Evolutionary conservation across 2,113 vertebrate genomes (phyloP), one percentile per base, ranked within the genome.

Genomic region (Phainopepla nitens): DNA sequence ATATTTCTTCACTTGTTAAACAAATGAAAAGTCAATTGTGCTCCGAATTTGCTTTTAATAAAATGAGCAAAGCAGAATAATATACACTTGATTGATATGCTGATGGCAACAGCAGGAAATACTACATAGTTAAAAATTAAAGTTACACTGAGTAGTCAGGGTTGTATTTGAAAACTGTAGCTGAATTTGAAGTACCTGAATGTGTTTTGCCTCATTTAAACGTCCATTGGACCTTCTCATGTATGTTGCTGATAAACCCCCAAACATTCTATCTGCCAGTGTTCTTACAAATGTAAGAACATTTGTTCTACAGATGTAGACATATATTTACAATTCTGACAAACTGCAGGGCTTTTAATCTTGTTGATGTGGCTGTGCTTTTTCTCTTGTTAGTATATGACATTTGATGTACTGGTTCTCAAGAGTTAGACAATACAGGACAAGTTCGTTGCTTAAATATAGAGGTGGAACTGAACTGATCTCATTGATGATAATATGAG

Each of bases 1-100:
- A 99, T 99, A 99, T 99, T 98, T 98, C 98, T 98, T 98, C 97
- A 98, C 98, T 98, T 98, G 98, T 99, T 99, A 99, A 98, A 98
- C 98, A 98, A 98, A 99, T 98, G 98, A 98, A 98, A 98, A 98
- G 98, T 98, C 98, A 98, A 98, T 98, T 98, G 98, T 98, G 98
- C 97, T 98, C 96, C 75, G 97, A 98, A 98, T 98, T 98, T 97
- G 33, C 97, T 98, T 98, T 98, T 98, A 98, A 98, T 98, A 97
- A 98, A 98, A 98, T 96, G 96, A 98, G 96, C 97, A 98, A 98
- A 97, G 97, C 97, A 97, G 97, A 97, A 97, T 98, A 98, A 98
- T 97, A 97, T 97, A 97, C 94, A 97, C 97, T 98, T 98, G 97
- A 98, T 98, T 98, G 98, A 97, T 98, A 98, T 97, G 95, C 97